Evolutionary conservation across 2,888 invertebrate species (phyloP).

Genomic region (Hypselothyrea guttata): DNA sequence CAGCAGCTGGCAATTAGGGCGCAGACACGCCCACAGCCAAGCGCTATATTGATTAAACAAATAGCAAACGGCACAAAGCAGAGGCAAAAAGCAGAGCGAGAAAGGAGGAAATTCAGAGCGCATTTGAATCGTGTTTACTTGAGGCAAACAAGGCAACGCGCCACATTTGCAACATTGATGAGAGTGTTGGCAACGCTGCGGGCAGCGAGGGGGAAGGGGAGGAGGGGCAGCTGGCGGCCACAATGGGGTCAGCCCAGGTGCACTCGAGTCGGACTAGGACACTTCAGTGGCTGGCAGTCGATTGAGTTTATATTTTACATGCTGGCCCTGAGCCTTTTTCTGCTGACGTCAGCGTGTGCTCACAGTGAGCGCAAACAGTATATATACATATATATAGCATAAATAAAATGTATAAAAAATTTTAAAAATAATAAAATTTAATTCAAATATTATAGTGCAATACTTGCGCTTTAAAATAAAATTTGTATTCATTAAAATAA

Average conservation of each 20-base stretch:
- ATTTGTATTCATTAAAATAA: too few species aligned
- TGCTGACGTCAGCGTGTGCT: slow-evolving; percentile 26
- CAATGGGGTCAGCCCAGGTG: slow-evolving; percentile 18
- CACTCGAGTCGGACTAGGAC: slow-evolving; percentile 14
- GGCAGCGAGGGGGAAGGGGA: background rate
- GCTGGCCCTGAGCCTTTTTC: slow-evolving; percentile 44
- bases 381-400: too few species aligned
- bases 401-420: too few species aligned
- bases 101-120: slow-evolving; percentile 5
- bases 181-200: slow-evolving; percentile 47
- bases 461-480: too few species aligned
- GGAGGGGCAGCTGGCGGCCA: background rate
- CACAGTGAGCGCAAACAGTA: slow-evolving; percentile 24
- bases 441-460: too few species aligned
- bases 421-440: too few species aligned
- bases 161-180: slow-evolving; percentile 49
- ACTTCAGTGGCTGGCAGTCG: slow-evolving; percentile 2
- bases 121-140: slow-evolving; percentile 59
- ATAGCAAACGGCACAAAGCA: slow-evolving; percentile 15
- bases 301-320: background rate
- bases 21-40: slow-evolving; percentile 13
- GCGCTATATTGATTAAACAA: slow-evolving; percentile 53
- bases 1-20: slow-evolving; percentile 33
- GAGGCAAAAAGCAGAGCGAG: background rate
- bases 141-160: slow-evolving; percentile 54